Evolutionary conservation across 2,113 vertebrate genomes (phyloP), one percentile per base, ranked within the genome.

Genomic region (Bubo blakistoni): DNA sequence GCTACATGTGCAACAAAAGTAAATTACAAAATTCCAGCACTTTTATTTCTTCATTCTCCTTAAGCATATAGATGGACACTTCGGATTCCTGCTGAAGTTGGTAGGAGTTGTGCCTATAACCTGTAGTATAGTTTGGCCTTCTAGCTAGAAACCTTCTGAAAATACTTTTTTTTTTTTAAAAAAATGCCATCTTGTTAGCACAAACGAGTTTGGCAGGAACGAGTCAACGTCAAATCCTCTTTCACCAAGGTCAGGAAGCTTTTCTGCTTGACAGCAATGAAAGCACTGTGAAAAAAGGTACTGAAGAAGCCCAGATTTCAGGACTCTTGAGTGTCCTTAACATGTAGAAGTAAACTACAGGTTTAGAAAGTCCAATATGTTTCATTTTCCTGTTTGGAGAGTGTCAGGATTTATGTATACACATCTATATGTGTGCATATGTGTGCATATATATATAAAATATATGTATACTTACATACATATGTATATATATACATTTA

Each of bases 11-110:
- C n/a, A 95, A 81, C 83, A 54, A 42, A 91, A 96, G 30, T 92
- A 96, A 94, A 97, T 94, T 96, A 82, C 91, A 84, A 94, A 92
- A 97, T 97, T 96, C 96, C 96, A 91, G 65, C 17, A 49, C 62
- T 95, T 96, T 89, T 89, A 94, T 96, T 94, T 94, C 73, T 70
- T 91, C 65, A 25, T 92, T 74, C 49, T 85, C 26, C 71, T 87
- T 63, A 74, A 61, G 32, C 34, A 27, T 42, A 49, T 63, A 65
- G 16, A 57, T 79, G 44, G 52, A 89, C 73, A 57, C 40, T 49
- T 88, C 27, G 67, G 26, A 9, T 26, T 92, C 20, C 47, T 59
- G 36, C n/a, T 73, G 51, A 94, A 96, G 47, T 5, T 70, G 22
- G 13, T 88, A 8, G 36, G 27, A 78, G 3, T 54, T 86, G 11